These are phyloP conservation scores for Hypomecis punctinalis DNA, from an alignment of 2,888 invertebrate genomes.

Conservation along the genomic window DNA sequence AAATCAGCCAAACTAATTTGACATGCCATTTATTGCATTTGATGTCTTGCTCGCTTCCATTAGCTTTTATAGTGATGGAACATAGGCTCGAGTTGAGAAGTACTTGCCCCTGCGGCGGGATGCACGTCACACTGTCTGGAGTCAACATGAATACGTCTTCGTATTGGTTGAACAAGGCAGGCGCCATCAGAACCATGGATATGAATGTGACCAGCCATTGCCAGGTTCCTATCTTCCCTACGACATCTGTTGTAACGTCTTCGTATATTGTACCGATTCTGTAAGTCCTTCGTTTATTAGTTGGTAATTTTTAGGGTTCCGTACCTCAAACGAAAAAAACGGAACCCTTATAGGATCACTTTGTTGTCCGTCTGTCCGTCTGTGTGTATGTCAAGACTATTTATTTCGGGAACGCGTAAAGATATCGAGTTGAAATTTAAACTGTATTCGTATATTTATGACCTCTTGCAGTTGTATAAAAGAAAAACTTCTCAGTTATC, in stretches of 20 bases:
- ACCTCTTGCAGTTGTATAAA: too few species aligned
- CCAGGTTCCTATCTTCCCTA: conserved; percentile 74
- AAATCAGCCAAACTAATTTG: conserved; percentile 68
- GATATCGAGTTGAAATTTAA: too few species aligned
- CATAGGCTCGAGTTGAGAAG: conserved; percentile 64
- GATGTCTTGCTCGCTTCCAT: conserved; percentile 52
- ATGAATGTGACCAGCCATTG: conserved; percentile 74
- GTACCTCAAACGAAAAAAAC: too few species aligned
- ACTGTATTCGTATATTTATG: too few species aligned
- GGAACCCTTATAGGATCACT: too few species aligned
- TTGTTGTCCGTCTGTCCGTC: too few species aligned
- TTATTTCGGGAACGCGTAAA: too few species aligned
- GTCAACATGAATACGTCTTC: conserved; percentile 69
- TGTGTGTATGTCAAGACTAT: too few species aligned
- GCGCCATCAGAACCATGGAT: conserved; percentile 59
- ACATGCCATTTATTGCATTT: conserved; percentile 68
- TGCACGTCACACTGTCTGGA: conserved; percentile 58
- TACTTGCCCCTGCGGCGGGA: conserved; percentile 50
- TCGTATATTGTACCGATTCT: conserved; percentile 77
- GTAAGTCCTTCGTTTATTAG: conserved; percentile 50
- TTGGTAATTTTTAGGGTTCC: too few species aligned
- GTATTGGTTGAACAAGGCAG: conserved; percentile 67
- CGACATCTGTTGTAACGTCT: conserved; percentile 75
- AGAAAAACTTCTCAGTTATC: too few species aligned
- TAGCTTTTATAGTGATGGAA: conserved; percentile 49